Base-by-base conservation (phyloP, 2,113 vertebrate species). In the Hippocampus comes region DNA sequence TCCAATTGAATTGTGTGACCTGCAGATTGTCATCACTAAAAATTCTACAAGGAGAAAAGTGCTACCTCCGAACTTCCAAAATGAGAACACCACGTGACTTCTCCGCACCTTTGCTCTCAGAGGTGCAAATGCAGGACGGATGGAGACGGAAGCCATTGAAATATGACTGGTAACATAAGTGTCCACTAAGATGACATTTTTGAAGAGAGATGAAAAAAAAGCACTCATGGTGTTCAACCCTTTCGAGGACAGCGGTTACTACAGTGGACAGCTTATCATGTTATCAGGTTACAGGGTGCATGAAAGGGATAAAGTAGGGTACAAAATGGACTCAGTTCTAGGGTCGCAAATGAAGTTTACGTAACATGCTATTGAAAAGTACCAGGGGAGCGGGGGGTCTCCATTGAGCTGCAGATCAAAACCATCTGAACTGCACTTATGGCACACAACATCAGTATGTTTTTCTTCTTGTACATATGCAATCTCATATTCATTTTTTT, bases 171-270 rank as follows among this genome's bases (percentile, higher is more conserved):
- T 76, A 77, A 68, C 69, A 78, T 49, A 21, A 73, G 68, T 74
- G 66, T 75, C 70, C 64, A 70, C 75, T 78, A 78, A 85, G 86
- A 82, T 79, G 57, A 84, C 71, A 78, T 81, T 84, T 85, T 73
- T 63, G 63, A 69, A 51, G 68, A 60, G 77, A 76, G 73, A 59
- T 21, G 67, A 46, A 14, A 46, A 46, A 46, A 46, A 77, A 48
- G 77, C 80, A 25, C 68, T 76, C 72, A 20, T 57, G 59, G 76
- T 77, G 30, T 34, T 34, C 30, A 5, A 34, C 30, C 4, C 30
- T 34, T 34, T 34, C 30, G 4, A 34, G 30, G 30, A 34, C 30
- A 34, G 30, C 30, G 30, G 5, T 34, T 4, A 34, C 30, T 34
- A 5, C 30, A 34, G 30, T 34, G 30, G 30, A 34, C 30, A 34